These are phyloP conservation scores for Agrotis exclamationis DNA, from an alignment of 2,888 invertebrate genomes.

Conservation along the genomic window DNA sequence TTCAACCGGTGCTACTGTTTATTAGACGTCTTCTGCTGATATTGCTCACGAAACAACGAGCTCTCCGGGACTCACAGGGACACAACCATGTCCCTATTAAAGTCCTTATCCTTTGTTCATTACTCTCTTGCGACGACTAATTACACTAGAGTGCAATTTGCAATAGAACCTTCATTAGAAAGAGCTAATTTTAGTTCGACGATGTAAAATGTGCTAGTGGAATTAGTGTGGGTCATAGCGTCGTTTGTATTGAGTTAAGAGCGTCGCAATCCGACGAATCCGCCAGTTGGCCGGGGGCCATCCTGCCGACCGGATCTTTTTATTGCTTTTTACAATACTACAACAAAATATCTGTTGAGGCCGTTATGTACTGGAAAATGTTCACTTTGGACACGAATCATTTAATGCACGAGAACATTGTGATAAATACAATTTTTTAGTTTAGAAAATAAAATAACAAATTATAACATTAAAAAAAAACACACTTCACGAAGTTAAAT, in stretches of 20 bases:
- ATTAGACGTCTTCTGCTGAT: slow-evolving; percentile 28
- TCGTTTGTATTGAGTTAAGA: slow-evolving; percentile 67
- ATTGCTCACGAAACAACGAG: slow-evolving; percentile 23
- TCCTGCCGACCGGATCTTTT: slow-evolving; percentile 64
- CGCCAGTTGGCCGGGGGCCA: slow-evolving; percentile 79
- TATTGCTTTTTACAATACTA: slow-evolving; percentile 70
- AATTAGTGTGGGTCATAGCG: slow-evolving; percentile 67
- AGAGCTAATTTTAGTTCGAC: slow-evolving; percentile 33
- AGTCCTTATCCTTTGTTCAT: slow-evolving; percentile 1
- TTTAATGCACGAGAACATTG: slow-evolving; percentile 30
- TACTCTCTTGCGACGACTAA: slow-evolving; percentile 21
- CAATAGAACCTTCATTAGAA: slow-evolving; percentile 16
- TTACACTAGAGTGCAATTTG: slow-evolving; percentile 13
- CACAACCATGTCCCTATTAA: slow-evolving; percentile 6
- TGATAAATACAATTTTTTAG: slow-evolving; percentile 1
- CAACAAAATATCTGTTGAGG: slow-evolving; percentile 57
- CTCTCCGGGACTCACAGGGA: neutral
- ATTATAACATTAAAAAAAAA: slow-evolving; percentile 4
- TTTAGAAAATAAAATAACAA: neutral
- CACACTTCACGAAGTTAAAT: slow-evolving; percentile 3
- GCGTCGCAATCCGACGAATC: slow-evolving; percentile 72
- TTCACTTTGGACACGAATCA: slow-evolving; percentile 46
- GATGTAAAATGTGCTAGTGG: slow-evolving; percentile 56
- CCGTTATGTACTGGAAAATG: slow-evolving; percentile 56
- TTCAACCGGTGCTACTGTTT: slow-evolving; percentile 20